Evolutionary conservation across 2,888 invertebrate genomes (phyloP), one percentile per base, ranked within the genome.

Genomic region (Brenthis hecate): DNA sequence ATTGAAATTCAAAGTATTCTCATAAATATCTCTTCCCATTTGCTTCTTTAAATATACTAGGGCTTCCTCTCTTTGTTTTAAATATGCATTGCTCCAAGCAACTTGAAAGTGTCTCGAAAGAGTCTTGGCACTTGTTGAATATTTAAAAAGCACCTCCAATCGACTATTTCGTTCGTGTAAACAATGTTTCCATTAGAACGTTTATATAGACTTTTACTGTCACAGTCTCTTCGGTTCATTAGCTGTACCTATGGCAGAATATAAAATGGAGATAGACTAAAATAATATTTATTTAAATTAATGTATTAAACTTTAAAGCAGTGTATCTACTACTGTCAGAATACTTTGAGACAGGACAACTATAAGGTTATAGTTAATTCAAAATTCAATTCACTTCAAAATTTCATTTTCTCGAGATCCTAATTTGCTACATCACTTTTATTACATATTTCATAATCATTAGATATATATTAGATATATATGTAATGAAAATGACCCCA

Each of bases 11-110:
- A 62, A 67, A 67, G 66, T 61, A 50, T 55, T 66, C 66, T 66
- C 61, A 48, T 55, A 58, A 63, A 53, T 58, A 69, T 70, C 64
- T 51, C 61, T 70, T 64, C 56, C 65, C 65, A 65, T 67, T 74
- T 70, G 73, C 66, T 70, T 61, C 67, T 67, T 72, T 66, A 68
- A 72, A 73, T 68, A 75, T 77, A 76, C 64, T 48, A 62, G 53
- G 56, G 66, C 50, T 56, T 66, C 70, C 70, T 69, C 78, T 82
- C 82, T 81, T 85, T 83, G 80, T 84, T 85, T 90, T 86, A 89
- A 90, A 90, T 88, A 91, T 91, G 87, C 85, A 90, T 82, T 79
- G 80, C 80, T 74, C 80, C 82, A 82, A 84, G 86, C 83, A 81
- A 80, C 85, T 83, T 78, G 80, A 82, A 84, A 88, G 83, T 85